Percentiles rank a stretch among this genome's conserved stretches.
These are phyloP conservation scores for Pseudomyrmex dendroicus DNA, from an alignment of 1,140 invertebrate genomes.

Conservation along the genomic window DNA sequence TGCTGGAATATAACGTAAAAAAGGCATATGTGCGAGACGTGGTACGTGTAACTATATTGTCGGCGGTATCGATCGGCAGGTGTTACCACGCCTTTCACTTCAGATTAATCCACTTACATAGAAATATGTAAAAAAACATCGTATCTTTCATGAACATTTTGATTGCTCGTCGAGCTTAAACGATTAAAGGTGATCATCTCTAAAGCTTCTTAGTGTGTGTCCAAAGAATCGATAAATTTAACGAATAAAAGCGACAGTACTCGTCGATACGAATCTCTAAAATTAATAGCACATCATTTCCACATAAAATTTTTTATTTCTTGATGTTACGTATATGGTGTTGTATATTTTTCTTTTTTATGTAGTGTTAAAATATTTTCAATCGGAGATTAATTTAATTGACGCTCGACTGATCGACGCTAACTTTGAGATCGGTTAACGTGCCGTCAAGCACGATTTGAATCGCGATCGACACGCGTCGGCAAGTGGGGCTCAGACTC, in stretches of 20 bases:
- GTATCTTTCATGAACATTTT: neutral
- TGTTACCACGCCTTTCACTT: conserved; percentile 74
- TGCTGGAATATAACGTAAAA: conserved; percentile 38
- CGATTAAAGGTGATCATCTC: neutral
- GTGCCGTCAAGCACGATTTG: conserved; percentile 17
- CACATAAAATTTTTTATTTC: too few relatives aligned
- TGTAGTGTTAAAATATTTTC: neutral
- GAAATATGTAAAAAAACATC: neutral
- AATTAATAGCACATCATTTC: too few relatives aligned
- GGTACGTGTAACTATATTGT: conserved; percentile 7
- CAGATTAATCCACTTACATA: conserved; percentile 69
- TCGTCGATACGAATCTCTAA: too few relatives aligned
- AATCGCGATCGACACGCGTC: conserved; percentile 46
- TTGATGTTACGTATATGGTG: too few relatives aligned
- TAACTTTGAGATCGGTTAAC: conserved; percentile 44
- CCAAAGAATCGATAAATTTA: too few relatives aligned
- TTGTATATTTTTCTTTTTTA: too few relatives aligned
- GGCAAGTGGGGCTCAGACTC: neutral
- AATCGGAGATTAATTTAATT: neutral
- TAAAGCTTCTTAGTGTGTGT: neutral
- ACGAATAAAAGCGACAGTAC: too few relatives aligned
- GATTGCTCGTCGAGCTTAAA: neutral
- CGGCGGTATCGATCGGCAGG: conserved; percentile 77
- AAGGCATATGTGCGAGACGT: neutral
- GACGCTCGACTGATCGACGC: neutral